Base-by-base conservation (phyloP, 2,888 invertebrate genomes). In the Lacanobia oleracea region DNA sequence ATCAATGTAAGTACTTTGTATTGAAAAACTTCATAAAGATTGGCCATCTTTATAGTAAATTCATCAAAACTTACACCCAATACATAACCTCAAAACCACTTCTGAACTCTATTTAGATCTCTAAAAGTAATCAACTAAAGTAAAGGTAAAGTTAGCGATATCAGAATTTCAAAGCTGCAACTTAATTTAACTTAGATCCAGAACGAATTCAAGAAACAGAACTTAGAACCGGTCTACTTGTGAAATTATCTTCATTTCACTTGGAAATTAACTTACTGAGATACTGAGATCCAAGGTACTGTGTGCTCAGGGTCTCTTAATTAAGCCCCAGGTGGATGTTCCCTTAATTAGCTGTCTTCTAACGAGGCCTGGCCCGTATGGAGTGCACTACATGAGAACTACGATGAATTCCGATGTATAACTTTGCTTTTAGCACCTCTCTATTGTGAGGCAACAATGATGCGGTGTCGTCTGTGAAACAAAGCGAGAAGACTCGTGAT, bases 261-360 rank as follows among this genome's bases (percentile, higher is more conserved):
- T 74, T 63, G 23, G 18, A 74, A 83, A 79, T 84, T 72, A 72
- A 66, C 69, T 69, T 65, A 54, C 57, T 68, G 61, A 53, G 50
- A 27, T 64, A 54, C 57, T 68, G 61, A 50, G 50, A 27, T 64
- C 59, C 62, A 18, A 60, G 43, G 48, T 63, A 51, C 50, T 70
- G n/a, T 61, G 45, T 67, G 60, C 53, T 48, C 43, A 18, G 40
- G 51, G 50, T 70, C 72, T 77, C 69, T 80, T 83, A 85, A 86
- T 86, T 86, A 86, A 80, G 67, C 62, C 27, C 75, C 70, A 56
- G 66, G 66, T 82, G 68, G 80, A 83, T 84, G 68, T 77, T 72
- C 40, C 60, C 78, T 72, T 82, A 82, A 83, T 88, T 82, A 80
- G 64, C 73, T 59, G 62, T 57, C 65, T 74, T 72, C 67, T 71